Conservation (phyloP, 1,140 invertebrate genomes). For the Neuroterus valhalla region DNA sequence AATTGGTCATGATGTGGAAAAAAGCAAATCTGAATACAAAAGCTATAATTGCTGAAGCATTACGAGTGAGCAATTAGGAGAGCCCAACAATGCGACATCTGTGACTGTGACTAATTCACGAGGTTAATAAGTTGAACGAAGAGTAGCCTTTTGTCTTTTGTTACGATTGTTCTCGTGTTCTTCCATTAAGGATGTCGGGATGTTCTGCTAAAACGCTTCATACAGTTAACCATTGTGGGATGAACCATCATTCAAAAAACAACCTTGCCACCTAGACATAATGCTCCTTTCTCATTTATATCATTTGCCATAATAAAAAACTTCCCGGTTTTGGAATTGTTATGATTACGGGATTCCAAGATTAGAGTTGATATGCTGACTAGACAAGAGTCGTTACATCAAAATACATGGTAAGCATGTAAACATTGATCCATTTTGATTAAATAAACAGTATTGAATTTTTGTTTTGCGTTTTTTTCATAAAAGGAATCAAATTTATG, state of each 20-base stretch:
- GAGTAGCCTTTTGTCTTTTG: slow-evolving; percentile 14
- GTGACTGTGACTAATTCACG: background rate
- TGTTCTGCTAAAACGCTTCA: background rate
- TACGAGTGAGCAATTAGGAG: slow-evolving; percentile 4
- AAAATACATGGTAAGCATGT: too few relatives aligned
- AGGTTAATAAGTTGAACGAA: slow-evolving; percentile 9
- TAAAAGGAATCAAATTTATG: too few relatives aligned
- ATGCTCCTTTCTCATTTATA: too few relatives aligned
- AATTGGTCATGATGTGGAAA: background rate
- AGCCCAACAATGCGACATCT: background rate
- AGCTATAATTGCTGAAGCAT: background rate
- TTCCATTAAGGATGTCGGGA: background rate
- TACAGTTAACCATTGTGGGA: background rate
- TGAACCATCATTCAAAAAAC: background rate
- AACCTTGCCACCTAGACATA: background rate
- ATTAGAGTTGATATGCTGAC: too few relatives aligned
- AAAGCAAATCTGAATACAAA: slow-evolving; percentile 2
- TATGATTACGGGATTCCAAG: too few relatives aligned
- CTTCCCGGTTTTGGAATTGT: too few relatives aligned
- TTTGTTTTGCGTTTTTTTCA: too few relatives aligned
- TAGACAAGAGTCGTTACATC: too few relatives aligned
- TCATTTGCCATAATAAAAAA: too few relatives aligned
- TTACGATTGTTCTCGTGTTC: slow-evolving; percentile 11
- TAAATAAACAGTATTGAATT: too few relatives aligned
- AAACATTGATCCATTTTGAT: too few relatives aligned